These are phyloP conservation scores for Patagioenas fasciata DNA, from an alignment of 2,113 vertebrate species.

Conservation along the genomic window DNA sequence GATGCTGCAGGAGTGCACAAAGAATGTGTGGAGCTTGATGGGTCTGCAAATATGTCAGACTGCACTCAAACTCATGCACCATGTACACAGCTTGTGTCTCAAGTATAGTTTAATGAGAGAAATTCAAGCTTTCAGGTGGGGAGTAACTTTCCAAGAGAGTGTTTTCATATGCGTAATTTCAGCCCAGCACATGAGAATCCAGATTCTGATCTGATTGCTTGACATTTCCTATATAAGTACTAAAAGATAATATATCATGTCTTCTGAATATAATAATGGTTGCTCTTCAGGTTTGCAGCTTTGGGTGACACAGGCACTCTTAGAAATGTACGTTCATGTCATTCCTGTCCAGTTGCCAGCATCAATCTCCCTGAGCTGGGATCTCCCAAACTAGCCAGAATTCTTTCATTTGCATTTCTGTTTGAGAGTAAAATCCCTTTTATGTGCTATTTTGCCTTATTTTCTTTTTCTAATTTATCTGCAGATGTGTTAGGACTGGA, in stretches of 20 bases:
- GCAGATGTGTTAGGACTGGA: background rate
- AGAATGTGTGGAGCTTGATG: background rate
- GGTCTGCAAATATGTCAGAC: slow-evolving; percentile 1
- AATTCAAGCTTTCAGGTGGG: background rate
- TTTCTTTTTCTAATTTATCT: slow-evolving; percentile 13
- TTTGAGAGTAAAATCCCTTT: background rate
- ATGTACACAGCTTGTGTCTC: background rate
- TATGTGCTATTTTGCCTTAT: background rate
- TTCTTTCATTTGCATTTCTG: background rate
- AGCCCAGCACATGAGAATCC: background rate
- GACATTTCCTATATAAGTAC: background rate
- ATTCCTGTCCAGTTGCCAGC: background rate
- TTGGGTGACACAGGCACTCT: background rate
- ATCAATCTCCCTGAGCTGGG: background rate
- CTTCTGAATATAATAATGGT: background rate
- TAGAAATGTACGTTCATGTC: background rate
- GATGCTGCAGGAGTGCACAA: background rate
- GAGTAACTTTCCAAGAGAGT: background rate
- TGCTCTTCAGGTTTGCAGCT: background rate
- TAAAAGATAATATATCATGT: background rate
- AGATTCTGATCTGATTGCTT: background rate
- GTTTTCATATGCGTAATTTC: background rate
- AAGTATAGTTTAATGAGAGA: background rate
- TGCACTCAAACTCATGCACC: background rate
- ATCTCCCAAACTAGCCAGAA: background rate